These are phyloP conservation scores for Puntigrus tetrazona DNA, from an alignment of 2,113 vertebrate genomes.

Conservation along the genomic window DNA sequence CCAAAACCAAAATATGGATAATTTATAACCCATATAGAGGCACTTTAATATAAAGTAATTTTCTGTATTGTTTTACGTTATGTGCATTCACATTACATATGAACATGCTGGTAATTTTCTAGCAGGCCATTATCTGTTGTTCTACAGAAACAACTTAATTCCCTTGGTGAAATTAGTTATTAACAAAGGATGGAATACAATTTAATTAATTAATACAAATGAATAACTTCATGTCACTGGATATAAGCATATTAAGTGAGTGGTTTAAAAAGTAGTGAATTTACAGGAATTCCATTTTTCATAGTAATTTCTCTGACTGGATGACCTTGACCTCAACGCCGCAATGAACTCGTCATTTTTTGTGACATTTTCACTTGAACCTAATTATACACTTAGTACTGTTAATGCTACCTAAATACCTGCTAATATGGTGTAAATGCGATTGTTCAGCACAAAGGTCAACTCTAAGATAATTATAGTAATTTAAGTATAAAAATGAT, in stretches of 20 bases:
- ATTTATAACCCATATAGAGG: too few relatives aligned
- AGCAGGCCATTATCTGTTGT: neutral
- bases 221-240: neutral
- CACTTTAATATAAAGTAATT: too few relatives aligned
- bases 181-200: neutral
- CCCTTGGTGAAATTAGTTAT: neutral
- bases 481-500: neutral
- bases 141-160: too few relatives aligned
- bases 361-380: slow-evolving; percentile 4
- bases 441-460: neutral
- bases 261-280: neutral
- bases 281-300: neutral
- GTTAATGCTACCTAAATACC: neutral
- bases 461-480: neutral
- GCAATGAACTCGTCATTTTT: neutral
- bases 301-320: neutral
- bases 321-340: neutral
- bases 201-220: too few relatives aligned
- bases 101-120: neutral
- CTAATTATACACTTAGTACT: neutral
- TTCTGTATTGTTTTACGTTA: too few relatives aligned
- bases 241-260: neutral
- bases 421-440: neutral
- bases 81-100: too few relatives aligned
- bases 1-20: too few relatives aligned